phyloP scores from a whole-genome alignment of 2,797 vertebrate species.

The Hipposideros larvatus region DNA sequence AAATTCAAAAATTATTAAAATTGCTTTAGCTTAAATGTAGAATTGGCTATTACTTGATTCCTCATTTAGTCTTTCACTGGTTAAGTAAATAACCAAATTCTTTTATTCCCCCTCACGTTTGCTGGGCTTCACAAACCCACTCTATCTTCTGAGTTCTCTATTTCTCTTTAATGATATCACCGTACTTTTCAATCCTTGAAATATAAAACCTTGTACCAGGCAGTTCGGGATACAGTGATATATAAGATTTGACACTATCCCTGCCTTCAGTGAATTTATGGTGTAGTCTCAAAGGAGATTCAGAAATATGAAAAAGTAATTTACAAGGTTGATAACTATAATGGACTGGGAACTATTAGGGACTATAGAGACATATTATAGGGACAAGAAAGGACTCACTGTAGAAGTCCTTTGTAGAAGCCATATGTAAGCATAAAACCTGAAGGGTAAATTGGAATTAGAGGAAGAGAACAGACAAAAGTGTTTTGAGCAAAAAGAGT shows the following conservation, averaged over 20 bases:
- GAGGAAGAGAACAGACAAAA: background rate
- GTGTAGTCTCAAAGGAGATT: background rate
- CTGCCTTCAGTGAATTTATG: background rate
- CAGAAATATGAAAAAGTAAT: background rate
- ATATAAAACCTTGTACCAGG: background rate
- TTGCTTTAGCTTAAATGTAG: conserved; percentile 14
- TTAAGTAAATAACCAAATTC: background rate
- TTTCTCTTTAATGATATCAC: conserved; percentile 12
- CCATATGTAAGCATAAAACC: background rate
- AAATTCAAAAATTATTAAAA: conserved; percentile 11
- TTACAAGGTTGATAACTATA: background rate
- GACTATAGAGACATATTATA: background rate
- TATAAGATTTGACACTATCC: background rate
- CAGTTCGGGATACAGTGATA: background rate
- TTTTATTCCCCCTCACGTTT: background rate
- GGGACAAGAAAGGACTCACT: background rate
- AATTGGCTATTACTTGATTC: background rate
- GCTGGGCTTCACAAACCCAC: background rate
- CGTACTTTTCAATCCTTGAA: conserved; percentile 24
- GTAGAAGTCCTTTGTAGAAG: background rate
- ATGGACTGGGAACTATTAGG: background rate
- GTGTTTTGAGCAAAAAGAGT: background rate
- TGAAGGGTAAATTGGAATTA: background rate
- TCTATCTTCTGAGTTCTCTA: background rate
- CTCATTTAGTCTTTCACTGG: background rate